Base-by-base conservation (phyloP, 1,140 invertebrate species). In the Heliconius nattereri region DNA sequence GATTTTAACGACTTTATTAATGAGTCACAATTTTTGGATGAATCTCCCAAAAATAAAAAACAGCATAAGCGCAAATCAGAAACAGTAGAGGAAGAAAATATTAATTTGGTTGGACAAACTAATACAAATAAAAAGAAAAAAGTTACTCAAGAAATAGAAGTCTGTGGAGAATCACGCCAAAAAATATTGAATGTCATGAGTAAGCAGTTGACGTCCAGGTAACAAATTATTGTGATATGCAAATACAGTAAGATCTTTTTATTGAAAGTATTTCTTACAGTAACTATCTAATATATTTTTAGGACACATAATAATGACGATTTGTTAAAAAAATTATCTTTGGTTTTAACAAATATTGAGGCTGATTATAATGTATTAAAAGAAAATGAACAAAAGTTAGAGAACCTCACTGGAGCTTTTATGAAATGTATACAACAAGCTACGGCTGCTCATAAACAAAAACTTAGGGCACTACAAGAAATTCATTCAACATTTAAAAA, bases 401-500 rank as follows among this genome's bases (percentile, higher is more conserved):
- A 92, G 84, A 87, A 92, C 71, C 80, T 93, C 16, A 88, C 89
- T 52, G 83, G 81, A 23, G 85, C 88, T 20, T 82, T 90, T 73
- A 85, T 91, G n/a, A 92, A 93, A 74, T 93, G 91, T 71, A 88
- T 93, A 49, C 86, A 91, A 75, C 90, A 93, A 75, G 81, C 89
- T 54, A 86, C 84, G 32, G 81, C 79, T 81, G 89, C 88, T 26
- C 86, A 91, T 52, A 90, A 91, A 76, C 89, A 91, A 79, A 91
- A 89, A 85, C 73, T 91, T 6, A 88, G 89, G 76, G 76, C 84
- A 29, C 84, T 92, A 9, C 90, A 89, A 81, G 88, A 90, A 81
- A 87, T 91, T 76, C 84, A 91, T 78, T 40, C 76, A 40, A 82
- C 85, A n/a, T 91, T 88, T 76, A 91, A 91, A 81, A 90, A 90